Conservation (phyloP, 1,140 invertebrate genomes). For the Hycleus phaleratus region DNA sequence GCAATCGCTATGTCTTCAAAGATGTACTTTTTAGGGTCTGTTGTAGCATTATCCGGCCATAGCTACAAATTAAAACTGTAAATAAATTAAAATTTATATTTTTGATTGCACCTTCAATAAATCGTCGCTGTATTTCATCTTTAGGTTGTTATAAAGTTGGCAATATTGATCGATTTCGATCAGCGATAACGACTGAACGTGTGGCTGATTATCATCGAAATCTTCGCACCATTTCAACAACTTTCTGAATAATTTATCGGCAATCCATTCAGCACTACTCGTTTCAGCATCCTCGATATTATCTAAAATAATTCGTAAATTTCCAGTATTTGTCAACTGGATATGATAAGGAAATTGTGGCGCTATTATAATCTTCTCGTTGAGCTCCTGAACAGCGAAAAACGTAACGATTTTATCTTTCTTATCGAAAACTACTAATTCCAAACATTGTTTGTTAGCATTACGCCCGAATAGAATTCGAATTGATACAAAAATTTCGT, state of each 20-base stretch:
- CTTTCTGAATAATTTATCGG: slow-evolving; percentile 51
- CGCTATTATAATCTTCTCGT: slow-evolving; percentile 18
- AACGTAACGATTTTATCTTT: slow-evolving; percentile 26
- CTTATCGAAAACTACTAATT: slow-evolving; percentile 37
- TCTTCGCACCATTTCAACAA: slow-evolving; percentile 57
- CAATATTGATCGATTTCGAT: slow-evolving; percentile 64
- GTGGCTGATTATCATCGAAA: slow-evolving; percentile 27
- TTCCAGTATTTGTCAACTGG: slow-evolving; percentile 19
- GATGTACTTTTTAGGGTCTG: slow-evolving; percentile 91
- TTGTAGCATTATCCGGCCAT: slow-evolving; percentile 73
- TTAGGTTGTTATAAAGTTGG: slow-evolving; percentile 64
- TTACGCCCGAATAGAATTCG: slow-evolving; percentile 29
- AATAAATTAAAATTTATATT: too few relatives aligned
- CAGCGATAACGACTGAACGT: slow-evolving; percentile 55
- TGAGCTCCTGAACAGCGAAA: slow-evolving; percentile 23
- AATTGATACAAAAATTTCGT: slow-evolving; percentile 32
- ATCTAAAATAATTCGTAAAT: slow-evolving; percentile 28
- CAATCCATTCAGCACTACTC: slow-evolving; percentile 47
- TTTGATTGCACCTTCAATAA: slow-evolving; percentile 43
- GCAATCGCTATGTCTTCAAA: slow-evolving; percentile 96
- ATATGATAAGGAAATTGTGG: slow-evolving; percentile 36
- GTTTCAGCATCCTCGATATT: slow-evolving; percentile 28
- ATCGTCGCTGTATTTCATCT: slow-evolving; percentile 68
- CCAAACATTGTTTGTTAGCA: slow-evolving; percentile 27
- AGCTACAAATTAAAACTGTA: slow-evolving; percentile 40